Percentiles rank a stretch among this genome's conserved stretches.
These are phyloP conservation scores for Takifugu rubripes DNA, from an alignment of 2,797 vertebrate species.

Conservation along the genomic window DNA sequence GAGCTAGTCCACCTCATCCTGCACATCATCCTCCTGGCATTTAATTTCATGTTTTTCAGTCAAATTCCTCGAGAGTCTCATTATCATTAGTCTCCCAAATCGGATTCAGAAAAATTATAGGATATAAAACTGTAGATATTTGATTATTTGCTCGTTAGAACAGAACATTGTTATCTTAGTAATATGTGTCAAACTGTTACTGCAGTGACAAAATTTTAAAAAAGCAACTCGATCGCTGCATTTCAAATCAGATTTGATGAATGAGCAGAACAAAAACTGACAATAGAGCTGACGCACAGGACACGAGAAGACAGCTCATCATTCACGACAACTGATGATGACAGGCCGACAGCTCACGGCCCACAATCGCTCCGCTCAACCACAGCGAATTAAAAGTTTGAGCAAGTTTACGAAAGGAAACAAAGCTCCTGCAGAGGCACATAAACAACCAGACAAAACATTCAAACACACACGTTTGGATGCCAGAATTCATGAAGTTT, in stretches of 20 bases:
- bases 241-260: constrained; percentile 11
- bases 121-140: not conserved
- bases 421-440: not conserved
- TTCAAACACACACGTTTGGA: too few species aligned
- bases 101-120: too few species aligned
- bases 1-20: too few species aligned
- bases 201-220: constrained; percentile 8
- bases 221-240: constrained; percentile 6
- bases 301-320: constrained; percentile 9
- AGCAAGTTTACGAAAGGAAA: constrained; percentile 1
- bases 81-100: too few species aligned
- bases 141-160: constrained; percentile 2
- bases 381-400: constrained; percentile 6
- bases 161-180: not conserved
- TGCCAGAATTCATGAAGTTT: too few species aligned
- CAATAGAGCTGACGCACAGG: constrained; percentile 6
- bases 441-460: too few species aligned
- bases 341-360: constrained; percentile 9
- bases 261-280: constrained; percentile 15
- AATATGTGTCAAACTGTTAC: not conserved
- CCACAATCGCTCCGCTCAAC: constrained; percentile 6
- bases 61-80: too few species aligned
- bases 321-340: constrained; percentile 18
- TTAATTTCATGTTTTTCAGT: too few species aligned
- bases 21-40: too few species aligned